Evolutionary conservation across 1,140 invertebrate species (phyloP), one percentile per base, ranked within the genome.

Genomic region (Tetraneura akinire): DNA sequence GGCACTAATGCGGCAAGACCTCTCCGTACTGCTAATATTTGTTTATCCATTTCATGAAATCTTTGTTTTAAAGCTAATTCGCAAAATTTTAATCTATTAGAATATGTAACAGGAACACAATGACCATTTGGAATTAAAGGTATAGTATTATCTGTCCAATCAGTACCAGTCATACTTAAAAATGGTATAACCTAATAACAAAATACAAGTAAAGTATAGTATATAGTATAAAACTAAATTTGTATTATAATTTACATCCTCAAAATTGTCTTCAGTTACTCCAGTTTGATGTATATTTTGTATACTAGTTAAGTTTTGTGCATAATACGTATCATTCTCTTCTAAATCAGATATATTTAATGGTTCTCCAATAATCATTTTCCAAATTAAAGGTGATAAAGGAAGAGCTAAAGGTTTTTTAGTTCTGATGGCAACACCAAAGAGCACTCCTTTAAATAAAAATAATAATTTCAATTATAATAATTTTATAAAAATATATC

Each of bases 1-100:
- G 91, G 90, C 47, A 91, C 87, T 45, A 92, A 89, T 82, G 89
- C 89, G 0, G 90, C 86, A 90, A 92, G 91, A 3, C 91, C 91
- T 83, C 91, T 90, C 68, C 90, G 83, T 21, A 92, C 86, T 13
- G 89, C 87, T 3, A 87, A 85, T 49, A 90, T 88, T 86, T 91
- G 90, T 60, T 87, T 81, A 84, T 91, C 89, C 87, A 91, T 90
- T 84, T 92, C 90, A 82, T 91, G 88, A 29, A 91, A 85, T 47
- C 90, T 84, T 84, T 89, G 91, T 80, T 89, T 86, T 10, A 91
- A 83, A 10, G 89, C 90, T 82, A 88, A 87, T 60, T 90, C 88
- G 6, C 90, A 89, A 85, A 91, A 92, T 80, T 91, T 89, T 47
- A 87, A 82, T 32, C 90, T 84, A 83, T 90, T 91, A 80, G 87